phyloP scores from a whole-genome alignment of 2,888 invertebrate genomes.

The Fragum fragum region DNA sequence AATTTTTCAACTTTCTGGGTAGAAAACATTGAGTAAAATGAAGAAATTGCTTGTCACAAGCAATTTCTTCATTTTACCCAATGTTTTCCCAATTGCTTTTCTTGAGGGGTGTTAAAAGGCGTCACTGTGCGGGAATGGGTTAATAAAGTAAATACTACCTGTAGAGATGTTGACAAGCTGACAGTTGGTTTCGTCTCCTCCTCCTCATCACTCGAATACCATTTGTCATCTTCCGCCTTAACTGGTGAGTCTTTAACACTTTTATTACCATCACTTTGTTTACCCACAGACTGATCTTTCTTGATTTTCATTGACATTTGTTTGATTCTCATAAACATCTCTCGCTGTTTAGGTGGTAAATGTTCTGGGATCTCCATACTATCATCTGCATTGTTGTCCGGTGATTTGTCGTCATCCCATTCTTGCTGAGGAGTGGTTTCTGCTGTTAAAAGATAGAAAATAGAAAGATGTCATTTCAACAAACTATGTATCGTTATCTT shows the following conservation, averaged over 20 bases:
- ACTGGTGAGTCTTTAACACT: neutral
- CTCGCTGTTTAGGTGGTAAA: slow-evolving; percentile 90
- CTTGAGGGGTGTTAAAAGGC: no score
- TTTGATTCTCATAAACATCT: slow-evolving; percentile 90
- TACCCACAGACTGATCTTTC: slow-evolving; percentile 80
- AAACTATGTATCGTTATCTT: no score
- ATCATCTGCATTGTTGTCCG: slow-evolving; percentile 32
- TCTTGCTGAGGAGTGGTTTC: slow-evolving; percentile 43
- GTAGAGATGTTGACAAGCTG: slow-evolving; percentile 2
- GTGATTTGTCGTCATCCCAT: slow-evolving; percentile 43
- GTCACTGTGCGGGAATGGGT: no score
- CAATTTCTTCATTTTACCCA: no score
- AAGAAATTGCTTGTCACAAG: no score
- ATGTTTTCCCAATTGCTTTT: no score
- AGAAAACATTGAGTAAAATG: no score
- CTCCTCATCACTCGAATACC: slow-evolving; percentile 94
- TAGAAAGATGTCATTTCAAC: no score
- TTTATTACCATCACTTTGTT: slow-evolving; percentile 45
- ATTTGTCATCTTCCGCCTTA: slow-evolving; percentile 86
- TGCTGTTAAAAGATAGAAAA: neutral
- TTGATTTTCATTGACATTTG: slow-evolving; percentile 90
- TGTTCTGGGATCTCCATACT: slow-evolving; percentile 87
- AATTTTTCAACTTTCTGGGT: no score
- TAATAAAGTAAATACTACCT: neutral
- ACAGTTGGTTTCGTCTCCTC: slow-evolving; percentile 86